Conservation (phyloP, 1,140 invertebrate species). For the Phymorhynchus buccinoides region DNA sequence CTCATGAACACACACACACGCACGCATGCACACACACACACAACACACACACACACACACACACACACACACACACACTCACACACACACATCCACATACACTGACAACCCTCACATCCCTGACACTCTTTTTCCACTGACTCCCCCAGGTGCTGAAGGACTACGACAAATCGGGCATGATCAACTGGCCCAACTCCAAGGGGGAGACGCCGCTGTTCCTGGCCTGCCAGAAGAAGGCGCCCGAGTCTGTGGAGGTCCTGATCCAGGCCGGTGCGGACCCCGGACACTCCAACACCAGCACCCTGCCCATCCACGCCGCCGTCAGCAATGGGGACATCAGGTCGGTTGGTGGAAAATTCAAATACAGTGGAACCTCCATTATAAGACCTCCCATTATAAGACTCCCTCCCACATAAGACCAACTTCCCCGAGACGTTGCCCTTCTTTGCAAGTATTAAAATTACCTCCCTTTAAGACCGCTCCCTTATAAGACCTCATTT, state of each 20-base stretch:
- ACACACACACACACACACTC: neutral
- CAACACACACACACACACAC: neutral
- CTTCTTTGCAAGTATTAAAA: too few species aligned
- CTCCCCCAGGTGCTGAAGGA: conserved; percentile 53
- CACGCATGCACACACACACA: neutral
- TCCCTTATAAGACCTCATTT: too few species aligned
- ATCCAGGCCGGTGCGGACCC: conserved; percentile 75
- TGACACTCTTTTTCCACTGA: too few species aligned
- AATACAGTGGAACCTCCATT: too few species aligned
- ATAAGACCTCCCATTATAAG: too few species aligned
- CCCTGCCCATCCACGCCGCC: conserved; percentile 67
- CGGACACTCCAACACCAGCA: conserved; percentile 53
- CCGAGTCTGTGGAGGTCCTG: conserved; percentile 89
- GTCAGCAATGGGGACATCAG: conserved; percentile 54
- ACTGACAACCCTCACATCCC: too few species aligned
- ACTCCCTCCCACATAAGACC: too few species aligned
- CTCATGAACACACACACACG: too few species aligned
- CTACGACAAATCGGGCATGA: conserved; percentile 66
- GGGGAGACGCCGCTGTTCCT: conserved; percentile 90
- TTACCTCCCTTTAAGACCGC: too few species aligned
- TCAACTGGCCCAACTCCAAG: conserved; percentile 86
- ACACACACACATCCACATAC: too few species aligned
- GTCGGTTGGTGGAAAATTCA: too few species aligned
- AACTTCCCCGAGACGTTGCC: too few species aligned
- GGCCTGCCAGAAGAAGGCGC: conserved; percentile 87